Evolutionary conservation across 2,113 vertebrate species (phyloP), one percentile per base, ranked within the genome.

Genomic region (Aleadryas rufinucha): DNA sequence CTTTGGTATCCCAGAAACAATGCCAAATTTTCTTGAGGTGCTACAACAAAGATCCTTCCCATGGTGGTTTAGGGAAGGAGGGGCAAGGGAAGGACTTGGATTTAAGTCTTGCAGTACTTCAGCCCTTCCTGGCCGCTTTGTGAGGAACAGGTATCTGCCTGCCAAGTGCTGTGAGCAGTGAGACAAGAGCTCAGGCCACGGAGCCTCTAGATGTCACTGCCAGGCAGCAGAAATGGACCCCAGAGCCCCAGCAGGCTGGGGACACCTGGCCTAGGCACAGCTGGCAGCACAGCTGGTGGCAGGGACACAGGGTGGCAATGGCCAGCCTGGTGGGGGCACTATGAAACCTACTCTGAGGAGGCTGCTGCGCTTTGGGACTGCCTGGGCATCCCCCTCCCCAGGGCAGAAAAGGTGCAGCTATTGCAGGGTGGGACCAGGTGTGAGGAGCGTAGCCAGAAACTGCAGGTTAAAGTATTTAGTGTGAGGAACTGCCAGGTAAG

Each of bases 151-250:
- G 23, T 50, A 72, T 50, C 37, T 63, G n/a, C 3, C 9, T n/a
- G 69, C 28, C 9, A 15, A 19, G 18, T 1, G 33, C 60, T 91
- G 52, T 1, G 2, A 84, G 28, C 44, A 75, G 69, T 2, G 52
- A 72, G 42, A 23, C 2, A 4, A 60, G 45, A 86, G 61, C 77
- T 80, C 79, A 37, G 52, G 13, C 22, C n/a, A 37, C 20, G 24
- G 33, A 82, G 63, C 95, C 97, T 97, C 95, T 94, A 97, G 97
- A 87, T 97, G 98, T 90, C 98, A 95, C 93, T 95, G 69, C 89
- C 71, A 54, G 27, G 44, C 80, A 97, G 90, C 63, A 66, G 31
- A 92, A 95, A 83, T 7, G 28, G 41, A 63, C 63, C 61, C 47
- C 27, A 26, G 44, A 35, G 56, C 39, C 56, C 74, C 45, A 8